These are phyloP conservation scores for Cataglyphis rosenhaueri DNA, from an alignment of 2,888 invertebrate genomes.

Conservation along the genomic window DNA sequence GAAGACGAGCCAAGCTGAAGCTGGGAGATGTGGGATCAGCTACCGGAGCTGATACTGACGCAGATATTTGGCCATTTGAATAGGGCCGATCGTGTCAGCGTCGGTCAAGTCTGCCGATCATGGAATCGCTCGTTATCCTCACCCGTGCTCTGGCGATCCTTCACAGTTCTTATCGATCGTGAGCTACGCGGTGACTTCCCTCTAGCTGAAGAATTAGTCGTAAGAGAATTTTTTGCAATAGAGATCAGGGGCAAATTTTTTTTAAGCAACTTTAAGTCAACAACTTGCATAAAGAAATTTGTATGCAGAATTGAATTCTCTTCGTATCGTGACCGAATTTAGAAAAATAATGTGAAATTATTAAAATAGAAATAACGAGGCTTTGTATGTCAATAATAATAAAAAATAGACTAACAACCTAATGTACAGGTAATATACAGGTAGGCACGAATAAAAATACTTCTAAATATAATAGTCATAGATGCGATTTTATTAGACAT, in stretches of 20 bases:
- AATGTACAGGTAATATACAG: too few relatives aligned
- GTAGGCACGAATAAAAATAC: too few relatives aligned
- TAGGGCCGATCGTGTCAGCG: constrained; percentile 79
- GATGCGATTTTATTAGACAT: too few relatives aligned
- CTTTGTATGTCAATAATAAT: too few relatives aligned
- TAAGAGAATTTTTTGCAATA: constrained; percentile 58
- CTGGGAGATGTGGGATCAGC: constrained; percentile 83
- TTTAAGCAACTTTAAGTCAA: not conserved
- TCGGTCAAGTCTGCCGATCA: constrained; percentile 79
- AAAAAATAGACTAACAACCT: too few relatives aligned
- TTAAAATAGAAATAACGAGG: too few relatives aligned
- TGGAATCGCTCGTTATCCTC: constrained; percentile 81
- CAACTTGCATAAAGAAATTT: not conserved
- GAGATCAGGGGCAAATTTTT: not conserved
- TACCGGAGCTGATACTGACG: constrained; percentile 84
- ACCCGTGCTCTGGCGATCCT: constrained; percentile 82
- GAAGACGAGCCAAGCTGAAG: constrained; percentile 77
- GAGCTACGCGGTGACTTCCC: constrained; percentile 80
- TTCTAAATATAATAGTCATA: too few relatives aligned
- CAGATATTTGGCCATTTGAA: constrained; percentile 81
- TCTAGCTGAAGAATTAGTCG: constrained; percentile 79
- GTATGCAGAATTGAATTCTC: not conserved
- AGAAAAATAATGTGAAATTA: not conserved
- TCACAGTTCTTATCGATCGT: constrained; percentile 81
- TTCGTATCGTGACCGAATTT: not conserved